phyloP scores from a whole-genome alignment of 2,797 vertebrate genomes.

The Anas georgica region DNA sequence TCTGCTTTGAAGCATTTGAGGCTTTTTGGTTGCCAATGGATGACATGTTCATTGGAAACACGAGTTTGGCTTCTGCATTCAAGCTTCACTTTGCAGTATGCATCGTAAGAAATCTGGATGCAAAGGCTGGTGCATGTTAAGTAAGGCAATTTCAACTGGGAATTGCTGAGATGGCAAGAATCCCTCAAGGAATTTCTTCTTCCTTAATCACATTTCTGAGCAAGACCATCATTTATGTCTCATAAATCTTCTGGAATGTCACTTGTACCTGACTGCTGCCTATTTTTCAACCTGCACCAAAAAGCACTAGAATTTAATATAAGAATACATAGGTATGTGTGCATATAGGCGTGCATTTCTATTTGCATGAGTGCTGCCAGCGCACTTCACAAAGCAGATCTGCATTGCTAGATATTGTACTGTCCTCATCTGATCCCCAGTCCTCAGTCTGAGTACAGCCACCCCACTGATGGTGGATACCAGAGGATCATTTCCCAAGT shows the following conservation, averaged over 20 bases:
- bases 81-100: neutral
- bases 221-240: neutral
- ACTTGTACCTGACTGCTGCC: neutral
- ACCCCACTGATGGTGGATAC: neutral
- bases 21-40: neutral
- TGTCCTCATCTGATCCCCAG: neutral
- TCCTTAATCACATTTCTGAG: neutral
- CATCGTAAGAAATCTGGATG: neutral
- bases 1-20: neutral
- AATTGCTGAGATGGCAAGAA: neutral
- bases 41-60: neutral
- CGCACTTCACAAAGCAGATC: accelerated
- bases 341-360: neutral
- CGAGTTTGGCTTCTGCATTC: neutral
- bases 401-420: neutral
- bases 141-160: neutral
- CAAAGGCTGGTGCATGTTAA: neutral
- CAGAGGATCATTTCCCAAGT: neutral
- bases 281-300: neutral
- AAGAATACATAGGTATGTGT: neutral
- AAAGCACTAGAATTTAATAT: neutral
- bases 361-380: neutral
- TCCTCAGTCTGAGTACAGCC: neutral
- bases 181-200: neutral
- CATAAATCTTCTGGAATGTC: neutral